These are phyloP conservation scores for Scaptomyza montana DNA, from an alignment of 1,140 invertebrate genomes.

Conservation along the genomic window DNA sequence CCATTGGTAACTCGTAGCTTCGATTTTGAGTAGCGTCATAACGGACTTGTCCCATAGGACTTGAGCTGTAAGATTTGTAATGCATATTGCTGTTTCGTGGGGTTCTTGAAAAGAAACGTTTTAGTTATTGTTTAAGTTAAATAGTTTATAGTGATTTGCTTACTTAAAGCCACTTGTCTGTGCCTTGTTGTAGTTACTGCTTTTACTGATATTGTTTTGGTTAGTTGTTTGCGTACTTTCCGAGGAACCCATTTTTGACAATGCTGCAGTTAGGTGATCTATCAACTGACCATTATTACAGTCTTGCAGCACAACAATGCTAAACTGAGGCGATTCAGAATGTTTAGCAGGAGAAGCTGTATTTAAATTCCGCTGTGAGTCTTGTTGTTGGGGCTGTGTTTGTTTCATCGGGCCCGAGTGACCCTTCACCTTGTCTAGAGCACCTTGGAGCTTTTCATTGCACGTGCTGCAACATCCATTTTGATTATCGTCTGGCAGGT, in stretches of 20 bases:
- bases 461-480: conserved; percentile 40
- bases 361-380: too few species aligned
- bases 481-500: neutral
- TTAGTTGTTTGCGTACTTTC: neutral
- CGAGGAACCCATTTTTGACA: conserved; percentile 4
- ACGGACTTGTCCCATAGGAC: neutral
- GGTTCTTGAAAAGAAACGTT: neutral
- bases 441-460: conserved; percentile 26
- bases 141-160: neutral
- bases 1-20: neutral
- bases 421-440: conserved; percentile 8
- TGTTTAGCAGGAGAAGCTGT: neutral
- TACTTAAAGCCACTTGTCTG: neutral
- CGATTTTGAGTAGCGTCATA: neutral
- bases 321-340: conserved; percentile 11
- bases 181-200: neutral
- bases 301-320: conserved; percentile 62
- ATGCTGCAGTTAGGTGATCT: conserved; percentile 42
- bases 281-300: conserved; percentile 38
- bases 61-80: too few species aligned
- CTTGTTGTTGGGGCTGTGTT: too few species aligned
- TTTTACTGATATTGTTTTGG: neutral
- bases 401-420: too few species aligned
- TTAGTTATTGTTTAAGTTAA: neutral
- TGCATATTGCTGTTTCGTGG: neutral